Evolutionary conservation across 2,888 invertebrate genomes (phyloP).

Genomic region (Noctua comes): DNA sequence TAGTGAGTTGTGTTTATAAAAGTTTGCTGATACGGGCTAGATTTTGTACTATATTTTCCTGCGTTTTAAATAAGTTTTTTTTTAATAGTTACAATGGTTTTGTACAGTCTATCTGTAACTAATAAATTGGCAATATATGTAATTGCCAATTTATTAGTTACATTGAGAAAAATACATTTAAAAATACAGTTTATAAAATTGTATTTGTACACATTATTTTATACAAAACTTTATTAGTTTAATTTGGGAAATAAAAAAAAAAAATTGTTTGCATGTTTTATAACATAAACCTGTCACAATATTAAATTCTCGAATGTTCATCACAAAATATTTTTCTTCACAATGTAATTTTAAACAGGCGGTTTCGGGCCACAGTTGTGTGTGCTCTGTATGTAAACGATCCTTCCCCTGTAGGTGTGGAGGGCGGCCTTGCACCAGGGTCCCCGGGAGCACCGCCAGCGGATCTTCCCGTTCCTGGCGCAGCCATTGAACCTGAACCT

Average conservation of each 20-base stretch:
- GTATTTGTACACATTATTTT: conserved; percentile 17
- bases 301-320: conserved; percentile 18
- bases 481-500: conserved; percentile 87
- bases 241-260: conserved; percentile 45
- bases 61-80: conserved; percentile 37
- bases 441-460: conserved; percentile 87
- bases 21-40: conserved; percentile 37
- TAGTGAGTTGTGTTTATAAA: conserved; percentile 29
- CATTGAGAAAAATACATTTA: conserved; percentile 40
- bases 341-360: conserved; percentile 64
- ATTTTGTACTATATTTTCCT: conserved; percentile 68
- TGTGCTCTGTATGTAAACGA: conserved; percentile 86
- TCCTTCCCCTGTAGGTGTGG: conserved; percentile 85
- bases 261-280: conserved; percentile 31
- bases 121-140: no score
- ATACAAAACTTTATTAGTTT: not conserved
- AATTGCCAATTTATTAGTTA: conserved; percentile 22
- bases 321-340: conserved; percentile 1
- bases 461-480: conserved; percentile 86
- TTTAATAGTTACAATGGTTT: conserved; percentile 19
- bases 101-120: conserved; percentile 26
- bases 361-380: conserved; percentile 88
- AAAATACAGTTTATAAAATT: conserved; percentile 41
- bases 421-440: conserved; percentile 89
- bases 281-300: conserved; percentile 47